Base-by-base conservation (phyloP, 2,113 vertebrate genomes). In the Dasypus novemcinctus region DNA sequence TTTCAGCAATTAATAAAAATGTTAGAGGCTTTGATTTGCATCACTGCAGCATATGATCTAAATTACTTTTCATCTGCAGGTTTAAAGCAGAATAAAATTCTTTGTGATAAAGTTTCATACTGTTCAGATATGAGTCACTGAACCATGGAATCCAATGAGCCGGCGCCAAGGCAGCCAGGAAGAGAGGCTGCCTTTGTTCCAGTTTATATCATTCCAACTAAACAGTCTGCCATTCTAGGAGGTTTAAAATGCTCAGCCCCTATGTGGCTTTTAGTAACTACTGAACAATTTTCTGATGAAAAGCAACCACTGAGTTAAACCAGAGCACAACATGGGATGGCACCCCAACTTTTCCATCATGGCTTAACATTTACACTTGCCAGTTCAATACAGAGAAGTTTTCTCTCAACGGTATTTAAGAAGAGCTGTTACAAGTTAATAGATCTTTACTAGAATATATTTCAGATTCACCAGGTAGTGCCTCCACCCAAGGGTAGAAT, bases 1-100 rank as follows among this genome's bases (percentile, higher is more conserved):
- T 97, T 97, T 97, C 13, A 15, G 93, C 97, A 98, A 98, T 98
- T 98, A 98, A 98, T 98, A 98, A 97, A 97, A 97, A 97, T 0
- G 3, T 98, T 98, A 94, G 15, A 23, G 89, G 64, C 95, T 98
- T 98, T 98, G 88, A 97, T 98, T 98, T 98, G 98, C 96, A 98
- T 98, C 97, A 94, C 91, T 98, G 96, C 97, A 97, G 93, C 96
- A 91, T 97, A 96, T 97, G 97, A 98, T 98, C 95, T 98, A 98
- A 97, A 98, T 98, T 98, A 97, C 96, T 98, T 98, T 98, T 98
- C 96, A 97, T 98, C 94, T 97, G 95, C 92, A 96, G 93, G 93
- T 98, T 97, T 98, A 97, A 97, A 97, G 97, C 95, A 96, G 96
- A 97, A 92, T 91, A 96, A 97, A 96, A 94, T 57, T 97, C 89